Conservation (phyloP, 2,797 vertebrate species). For the Hydrolagus colliei region DNA sequence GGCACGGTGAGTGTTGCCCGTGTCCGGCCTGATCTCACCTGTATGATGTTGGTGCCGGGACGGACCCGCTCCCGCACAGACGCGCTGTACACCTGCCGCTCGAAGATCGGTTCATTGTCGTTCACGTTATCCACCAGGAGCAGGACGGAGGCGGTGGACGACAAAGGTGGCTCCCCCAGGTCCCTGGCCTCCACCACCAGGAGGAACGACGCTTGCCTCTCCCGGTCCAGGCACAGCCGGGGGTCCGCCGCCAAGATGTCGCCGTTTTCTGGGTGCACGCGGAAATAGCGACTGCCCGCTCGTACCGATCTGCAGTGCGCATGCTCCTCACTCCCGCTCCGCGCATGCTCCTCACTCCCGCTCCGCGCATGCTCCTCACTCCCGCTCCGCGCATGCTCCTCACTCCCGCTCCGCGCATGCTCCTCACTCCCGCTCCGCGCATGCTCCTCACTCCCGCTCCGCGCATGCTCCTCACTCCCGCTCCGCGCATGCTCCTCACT, state of each 20-base stretch:
- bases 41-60: conserved; percentile 67
- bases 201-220: conserved; percentile 57
- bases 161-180: conserved; percentile 61
- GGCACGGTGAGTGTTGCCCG: not conserved
- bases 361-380: no score
- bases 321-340: not conserved
- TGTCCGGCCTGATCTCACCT: conserved; percentile 56
- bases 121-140: conserved; percentile 73
- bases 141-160: conserved; percentile 66
- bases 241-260: conserved; percentile 52
- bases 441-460: no score
- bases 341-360: not conserved
- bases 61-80: conserved; percentile 66
- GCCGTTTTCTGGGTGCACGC: conserved; percentile 63
- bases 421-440: no score
- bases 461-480: no score
- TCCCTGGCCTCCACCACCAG: conserved; percentile 73
- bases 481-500: no score
- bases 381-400: no score
- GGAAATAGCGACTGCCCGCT: conserved; percentile 38
- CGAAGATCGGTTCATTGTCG: conserved; percentile 80
- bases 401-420: no score
- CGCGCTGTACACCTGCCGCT: conserved; percentile 68
- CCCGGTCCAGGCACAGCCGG: conserved; percentile 59
- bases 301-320: no score